Conservation (phyloP, 2,797 vertebrate genomes). For the Chelonia mydas region DNA sequence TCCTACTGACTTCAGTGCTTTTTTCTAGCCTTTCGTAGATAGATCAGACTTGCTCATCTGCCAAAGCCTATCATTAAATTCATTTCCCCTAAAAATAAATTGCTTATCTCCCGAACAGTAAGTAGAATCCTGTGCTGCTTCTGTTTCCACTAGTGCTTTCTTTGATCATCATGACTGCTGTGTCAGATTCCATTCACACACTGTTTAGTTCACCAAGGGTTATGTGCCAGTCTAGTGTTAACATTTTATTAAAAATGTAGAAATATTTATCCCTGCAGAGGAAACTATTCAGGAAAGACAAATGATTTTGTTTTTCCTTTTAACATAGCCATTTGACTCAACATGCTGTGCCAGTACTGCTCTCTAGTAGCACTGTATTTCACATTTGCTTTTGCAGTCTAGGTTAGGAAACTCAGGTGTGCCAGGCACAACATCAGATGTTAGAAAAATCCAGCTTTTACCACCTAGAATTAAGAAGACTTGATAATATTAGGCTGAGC, state of each 20-base stretch:
- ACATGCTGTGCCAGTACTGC: not conserved
- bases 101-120: not conserved
- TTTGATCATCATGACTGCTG: not conserved
- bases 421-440: rapidly evolving
- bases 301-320: not conserved
- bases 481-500: not conserved
- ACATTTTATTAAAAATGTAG: not conserved
- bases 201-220: not conserved
- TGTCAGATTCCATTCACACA: not conserved
- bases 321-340: not conserved
- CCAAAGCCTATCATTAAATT: not conserved
- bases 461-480: not conserved
- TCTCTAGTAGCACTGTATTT: not conserved
- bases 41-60: not conserved
- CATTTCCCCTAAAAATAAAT: not conserved
- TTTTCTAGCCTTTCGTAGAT: not conserved
- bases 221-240: not conserved
- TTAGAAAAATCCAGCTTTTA: not conserved
- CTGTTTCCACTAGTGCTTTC: not conserved
- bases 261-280: not conserved
- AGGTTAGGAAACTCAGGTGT: not conserved
- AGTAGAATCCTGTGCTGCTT: not conserved
- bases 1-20: not conserved
- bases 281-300: not conserved
- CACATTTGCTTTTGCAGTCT: not conserved